Conservation (phyloP, 2,888 invertebrate genomes). For the Xanthorhoe spadicearia region DNA sequence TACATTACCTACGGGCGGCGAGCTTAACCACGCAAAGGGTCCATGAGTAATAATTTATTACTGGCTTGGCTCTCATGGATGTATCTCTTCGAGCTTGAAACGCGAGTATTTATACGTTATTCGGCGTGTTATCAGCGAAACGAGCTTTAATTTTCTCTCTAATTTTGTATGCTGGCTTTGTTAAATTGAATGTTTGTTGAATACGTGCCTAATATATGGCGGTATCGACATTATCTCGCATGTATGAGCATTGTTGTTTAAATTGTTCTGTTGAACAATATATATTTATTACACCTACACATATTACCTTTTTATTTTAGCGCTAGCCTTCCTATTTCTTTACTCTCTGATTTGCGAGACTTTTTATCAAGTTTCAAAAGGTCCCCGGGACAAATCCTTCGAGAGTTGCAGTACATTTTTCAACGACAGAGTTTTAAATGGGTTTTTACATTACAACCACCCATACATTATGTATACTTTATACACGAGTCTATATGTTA, state of each 20-base stretch:
- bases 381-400: constrained; percentile 49
- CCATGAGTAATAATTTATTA: constrained; percentile 77
- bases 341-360: background rate
- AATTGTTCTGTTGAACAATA: constrained; percentile 5
- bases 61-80: constrained; percentile 56
- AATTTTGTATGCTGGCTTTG: constrained; percentile 46
- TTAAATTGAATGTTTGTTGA: constrained; percentile 44
- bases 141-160: constrained; percentile 47
- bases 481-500: background rate
- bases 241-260: constrained; percentile 6
- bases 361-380: constrained; percentile 49
- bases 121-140: constrained; percentile 48
- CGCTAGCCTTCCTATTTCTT: background rate
- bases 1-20: constrained; percentile 69
- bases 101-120: constrained; percentile 53
- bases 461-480: background rate
- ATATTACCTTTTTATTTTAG: background rate
- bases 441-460: constrained; percentile 6
- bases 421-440: constrained; percentile 55
- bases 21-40: constrained; percentile 74
- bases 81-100: constrained; percentile 50
- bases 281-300: background rate
- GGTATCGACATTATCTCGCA: constrained; percentile 9
- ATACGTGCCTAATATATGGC: constrained; percentile 31
- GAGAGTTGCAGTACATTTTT: constrained; percentile 53